Evolutionary conservation across 2,113 vertebrate species (phyloP).

Genomic region (Actinemys pallida): DNA sequence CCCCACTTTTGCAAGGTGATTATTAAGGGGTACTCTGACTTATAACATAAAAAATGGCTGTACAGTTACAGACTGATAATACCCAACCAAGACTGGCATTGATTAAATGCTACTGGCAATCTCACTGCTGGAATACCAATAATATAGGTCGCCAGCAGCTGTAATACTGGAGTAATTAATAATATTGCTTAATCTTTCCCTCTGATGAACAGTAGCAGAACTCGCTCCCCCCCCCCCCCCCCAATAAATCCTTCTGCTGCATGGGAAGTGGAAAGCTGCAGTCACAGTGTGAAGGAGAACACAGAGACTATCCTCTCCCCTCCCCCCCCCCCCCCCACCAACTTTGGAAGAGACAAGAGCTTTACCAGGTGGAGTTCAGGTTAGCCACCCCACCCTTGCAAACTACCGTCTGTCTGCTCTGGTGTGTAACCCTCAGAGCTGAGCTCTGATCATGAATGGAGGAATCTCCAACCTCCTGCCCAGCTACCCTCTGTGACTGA

Average conservation of each 20-base stretch:
- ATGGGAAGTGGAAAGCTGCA: not conserved
- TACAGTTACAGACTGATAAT: conserved; percentile 65
- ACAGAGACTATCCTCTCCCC: not conserved
- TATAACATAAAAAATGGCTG: conserved; percentile 53
- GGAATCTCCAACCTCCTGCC: not conserved
- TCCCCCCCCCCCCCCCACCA: not conserved
- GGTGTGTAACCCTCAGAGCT: not conserved
- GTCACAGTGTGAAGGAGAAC: not conserved
- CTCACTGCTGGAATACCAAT: conserved; percentile 51
- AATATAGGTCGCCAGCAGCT: conserved; percentile 30
- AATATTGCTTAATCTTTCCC: conserved; percentile 51
- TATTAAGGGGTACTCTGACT: conserved; percentile 64
- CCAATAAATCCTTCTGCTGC: not conserved
- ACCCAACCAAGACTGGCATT: conserved; percentile 30
- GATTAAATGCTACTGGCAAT: conserved; percentile 65
- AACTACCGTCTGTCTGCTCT: not conserved
- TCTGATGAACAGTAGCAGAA: conserved; percentile 38
- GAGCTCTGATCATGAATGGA: not conserved
- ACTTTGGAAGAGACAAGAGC: not conserved
- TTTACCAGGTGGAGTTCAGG: not conserved
- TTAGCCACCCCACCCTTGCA: not conserved
- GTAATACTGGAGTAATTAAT: conserved; percentile 66
- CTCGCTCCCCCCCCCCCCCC: not conserved
- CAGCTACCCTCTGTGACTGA: fast-evolving
- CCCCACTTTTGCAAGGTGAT: conserved; percentile 54